phyloP scores from a whole-genome alignment of 2,113 vertebrate genomes.

The Engystomops pustulosus region DNA sequence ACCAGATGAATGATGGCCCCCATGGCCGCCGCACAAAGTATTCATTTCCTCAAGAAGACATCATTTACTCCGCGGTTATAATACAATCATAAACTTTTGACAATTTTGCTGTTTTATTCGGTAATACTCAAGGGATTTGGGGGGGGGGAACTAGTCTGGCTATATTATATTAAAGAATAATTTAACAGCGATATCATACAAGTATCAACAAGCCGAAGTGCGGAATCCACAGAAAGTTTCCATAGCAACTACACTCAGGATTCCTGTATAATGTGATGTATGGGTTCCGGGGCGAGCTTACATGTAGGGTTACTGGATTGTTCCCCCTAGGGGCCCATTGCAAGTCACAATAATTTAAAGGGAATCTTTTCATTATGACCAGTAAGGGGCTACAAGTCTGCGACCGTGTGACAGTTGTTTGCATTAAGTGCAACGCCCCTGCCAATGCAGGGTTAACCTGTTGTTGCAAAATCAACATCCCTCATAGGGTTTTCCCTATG shows the following conservation, averaged over 20 bases:
- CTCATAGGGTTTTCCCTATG: no score
- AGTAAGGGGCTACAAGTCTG: background rate
- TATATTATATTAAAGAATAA: conserved; percentile 50
- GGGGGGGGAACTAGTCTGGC: background rate
- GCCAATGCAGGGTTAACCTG: no score
- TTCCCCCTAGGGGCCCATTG: background rate
- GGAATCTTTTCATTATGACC: background rate
- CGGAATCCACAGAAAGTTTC: conserved; percentile 20
- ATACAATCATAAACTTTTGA: conserved; percentile 42
- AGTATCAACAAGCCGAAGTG: conserved; percentile 40
- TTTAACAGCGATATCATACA: conserved; percentile 46
- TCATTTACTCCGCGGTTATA: conserved; percentile 16
- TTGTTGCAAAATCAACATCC: no score
- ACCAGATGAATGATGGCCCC: conserved; percentile 31
- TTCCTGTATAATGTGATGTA: background rate
- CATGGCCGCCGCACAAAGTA: background rate
- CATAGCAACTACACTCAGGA: conserved; percentile 11
- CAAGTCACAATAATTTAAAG: background rate
- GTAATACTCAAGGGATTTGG: conserved; percentile 27
- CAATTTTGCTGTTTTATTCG: conserved; percentile 40
- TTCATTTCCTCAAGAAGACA: background rate
- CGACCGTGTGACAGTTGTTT: no score
- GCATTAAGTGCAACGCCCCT: no score
- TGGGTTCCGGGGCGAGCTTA: background rate
- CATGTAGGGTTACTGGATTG: background rate